Percentiles rank a stretch among this genome's conserved stretches.
Evolutionary conservation across 2,113 vertebrate species (phyloP).

Genomic region (crab-eating macaque (Macaca fascicularis)): DNA sequence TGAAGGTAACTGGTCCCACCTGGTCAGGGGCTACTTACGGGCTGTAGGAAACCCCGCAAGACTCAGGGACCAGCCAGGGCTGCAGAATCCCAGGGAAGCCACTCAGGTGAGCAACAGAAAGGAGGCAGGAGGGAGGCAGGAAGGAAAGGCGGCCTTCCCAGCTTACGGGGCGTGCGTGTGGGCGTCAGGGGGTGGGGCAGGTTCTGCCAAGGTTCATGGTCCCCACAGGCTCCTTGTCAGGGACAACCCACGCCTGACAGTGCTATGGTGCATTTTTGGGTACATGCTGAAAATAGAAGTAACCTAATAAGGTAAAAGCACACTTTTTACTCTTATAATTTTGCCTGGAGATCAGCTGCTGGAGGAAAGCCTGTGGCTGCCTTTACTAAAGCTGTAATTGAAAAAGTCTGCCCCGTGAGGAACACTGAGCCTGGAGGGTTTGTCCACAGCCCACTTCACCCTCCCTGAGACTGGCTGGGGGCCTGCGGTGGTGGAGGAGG

Average conservation of each 20-base stretch:
- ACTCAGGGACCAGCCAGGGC: too few relatives aligned
- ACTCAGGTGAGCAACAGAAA: accelerated
- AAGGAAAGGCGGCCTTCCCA: background rate
- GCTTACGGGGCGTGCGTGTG: accelerated
- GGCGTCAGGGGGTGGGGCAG: background rate
- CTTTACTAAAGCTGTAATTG: accelerated
- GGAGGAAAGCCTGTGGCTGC: background rate
- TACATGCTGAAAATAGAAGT: slow-evolving; percentile 9
- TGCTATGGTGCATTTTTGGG: background rate
- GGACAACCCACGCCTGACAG: slow-evolving; percentile 49
- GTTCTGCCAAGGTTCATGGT: background rate
- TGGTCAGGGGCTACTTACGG: background rate
- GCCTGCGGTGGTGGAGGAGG: accelerated
- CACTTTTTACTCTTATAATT: background rate
- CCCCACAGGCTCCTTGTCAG: background rate
- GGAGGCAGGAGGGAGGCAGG: background rate
- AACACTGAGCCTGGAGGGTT: accelerated
- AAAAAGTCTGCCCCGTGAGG: accelerated
- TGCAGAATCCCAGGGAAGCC: accelerated
- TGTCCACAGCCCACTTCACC: accelerated
- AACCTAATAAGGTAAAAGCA: slow-evolving; percentile 52
- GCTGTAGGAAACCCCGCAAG: accelerated
- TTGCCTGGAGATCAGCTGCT: background rate
- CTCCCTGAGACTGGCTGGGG: too few relatives aligned
- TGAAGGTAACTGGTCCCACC: background rate